phyloP scores from a whole-genome alignment of 2,797 vertebrate genomes.

The Phrynocephalus forsythii region DNA sequence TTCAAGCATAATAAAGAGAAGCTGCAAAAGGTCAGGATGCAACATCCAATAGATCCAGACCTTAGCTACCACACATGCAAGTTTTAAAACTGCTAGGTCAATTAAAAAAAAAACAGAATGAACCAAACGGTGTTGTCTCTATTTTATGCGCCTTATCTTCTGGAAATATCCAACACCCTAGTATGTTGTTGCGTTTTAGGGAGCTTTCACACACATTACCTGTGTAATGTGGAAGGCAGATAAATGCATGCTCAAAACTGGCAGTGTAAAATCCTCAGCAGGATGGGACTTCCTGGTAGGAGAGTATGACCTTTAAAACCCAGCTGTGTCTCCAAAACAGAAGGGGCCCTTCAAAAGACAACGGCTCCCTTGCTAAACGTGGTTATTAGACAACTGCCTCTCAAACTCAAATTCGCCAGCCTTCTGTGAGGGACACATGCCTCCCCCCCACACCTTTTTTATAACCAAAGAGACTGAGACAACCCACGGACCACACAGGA shows the following conservation, averaged over 20 bases:
- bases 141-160: neutral
- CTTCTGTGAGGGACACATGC: neutral
- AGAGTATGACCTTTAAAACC: neutral
- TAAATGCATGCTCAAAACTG: neutral
- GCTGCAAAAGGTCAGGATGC: too few relatives aligned
- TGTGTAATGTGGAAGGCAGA: neutral
- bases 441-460: neutral
- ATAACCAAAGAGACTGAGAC: neutral
- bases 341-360: neutral
- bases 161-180: neutral
- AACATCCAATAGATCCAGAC: neutral
- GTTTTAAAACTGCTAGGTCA: neutral
- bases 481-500: neutral
- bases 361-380: neutral
- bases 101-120: neutral
- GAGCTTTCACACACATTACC: too few relatives aligned
- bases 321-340: neutral
- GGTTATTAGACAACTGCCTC: neutral
- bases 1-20: neutral
- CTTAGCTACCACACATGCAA: neutral
- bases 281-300: neutral
- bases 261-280: neutral
- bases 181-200: too few relatives aligned
- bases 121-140: neutral
- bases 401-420: neutral